Evolutionary conservation across 2,797 vertebrate genomes (phyloP).

Genomic region (Aldrovandia affinis): DNA sequence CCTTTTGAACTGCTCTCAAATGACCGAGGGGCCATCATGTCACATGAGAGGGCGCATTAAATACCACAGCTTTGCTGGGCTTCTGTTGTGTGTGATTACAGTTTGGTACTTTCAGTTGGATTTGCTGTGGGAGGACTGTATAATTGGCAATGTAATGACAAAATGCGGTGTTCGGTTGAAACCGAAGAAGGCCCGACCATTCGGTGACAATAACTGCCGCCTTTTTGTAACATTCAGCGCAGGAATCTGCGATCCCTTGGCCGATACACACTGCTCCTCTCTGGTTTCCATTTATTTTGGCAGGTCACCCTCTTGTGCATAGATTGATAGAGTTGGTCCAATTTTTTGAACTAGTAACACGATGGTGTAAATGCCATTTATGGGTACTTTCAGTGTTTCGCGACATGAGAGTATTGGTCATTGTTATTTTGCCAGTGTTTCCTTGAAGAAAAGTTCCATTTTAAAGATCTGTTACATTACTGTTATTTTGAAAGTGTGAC

Average conservation of each 20-base stretch:
- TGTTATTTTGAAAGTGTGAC: background rate
- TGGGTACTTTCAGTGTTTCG: background rate
- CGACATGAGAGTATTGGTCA: too few species aligned
- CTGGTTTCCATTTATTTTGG: background rate
- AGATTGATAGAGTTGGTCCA: background rate
- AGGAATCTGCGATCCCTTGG: background rate
- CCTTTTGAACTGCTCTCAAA: background rate
- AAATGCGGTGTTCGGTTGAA: background rate
- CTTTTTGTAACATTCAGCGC: background rate
- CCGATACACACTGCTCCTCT: background rate
- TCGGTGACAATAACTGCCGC: background rate
- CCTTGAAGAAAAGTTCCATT: background rate
- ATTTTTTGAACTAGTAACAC: background rate
- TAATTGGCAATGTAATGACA: background rate
- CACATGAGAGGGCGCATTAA: background rate
- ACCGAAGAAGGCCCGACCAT: background rate
- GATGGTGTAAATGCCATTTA: too few species aligned
- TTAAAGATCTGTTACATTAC: background rate
- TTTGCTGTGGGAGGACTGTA: background rate
- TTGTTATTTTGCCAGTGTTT: background rate
- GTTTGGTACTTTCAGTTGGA: background rate
- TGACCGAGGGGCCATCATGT: background rate
- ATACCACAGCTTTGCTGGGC: background rate
- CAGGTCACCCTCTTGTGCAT: background rate
- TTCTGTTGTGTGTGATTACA: background rate